These are phyloP conservation scores for Pseudomugil tenellus DNA, from an alignment of 2,797 vertebrate species.

Conservation along the genomic window DNA sequence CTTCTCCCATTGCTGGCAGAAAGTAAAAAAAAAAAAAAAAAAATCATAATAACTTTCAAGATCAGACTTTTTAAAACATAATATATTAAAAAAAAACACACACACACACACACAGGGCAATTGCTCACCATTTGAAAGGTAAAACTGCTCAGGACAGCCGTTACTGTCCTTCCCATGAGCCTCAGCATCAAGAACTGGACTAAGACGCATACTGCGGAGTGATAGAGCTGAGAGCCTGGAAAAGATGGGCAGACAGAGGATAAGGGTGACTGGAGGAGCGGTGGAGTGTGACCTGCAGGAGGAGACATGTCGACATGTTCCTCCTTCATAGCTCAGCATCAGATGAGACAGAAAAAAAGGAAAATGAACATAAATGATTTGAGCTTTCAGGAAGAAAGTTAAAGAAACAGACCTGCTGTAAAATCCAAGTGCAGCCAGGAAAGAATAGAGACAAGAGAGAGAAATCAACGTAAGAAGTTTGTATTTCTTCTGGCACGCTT, in stretches of 20 bases:
- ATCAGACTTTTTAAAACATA: background rate
- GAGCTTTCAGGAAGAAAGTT: slow-evolving; percentile 42
- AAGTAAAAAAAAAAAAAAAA: no score
- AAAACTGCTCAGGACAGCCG: slow-evolving; percentile 89
- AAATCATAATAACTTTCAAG: background rate
- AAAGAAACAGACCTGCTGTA: slow-evolving; percentile 84
- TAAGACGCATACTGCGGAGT: slow-evolving; percentile 90
- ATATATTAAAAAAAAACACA: background rate
- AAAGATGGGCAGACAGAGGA: slow-evolving; percentile 36
- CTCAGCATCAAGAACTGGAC: slow-evolving; percentile 96
- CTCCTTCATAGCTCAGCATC: slow-evolving; percentile 27
- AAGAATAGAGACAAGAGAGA: slow-evolving; percentile 55
- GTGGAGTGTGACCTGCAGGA: slow-evolving; percentile 48
- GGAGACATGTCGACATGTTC: slow-evolving; percentile 40
- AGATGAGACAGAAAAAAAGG: slow-evolving; percentile 28
- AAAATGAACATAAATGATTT: slow-evolving; percentile 23
- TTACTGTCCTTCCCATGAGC: slow-evolving; percentile 96
- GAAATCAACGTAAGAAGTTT: slow-evolving; percentile 50
- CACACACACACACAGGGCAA: slow-evolving; percentile 1
- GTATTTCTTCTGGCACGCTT: slow-evolving; percentile 16
- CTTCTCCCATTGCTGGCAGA: no score
- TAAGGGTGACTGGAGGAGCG: slow-evolving; percentile 39
- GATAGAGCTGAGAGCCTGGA: slow-evolving; percentile 90
- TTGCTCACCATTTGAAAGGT: slow-evolving; percentile 93
- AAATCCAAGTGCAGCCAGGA: slow-evolving; percentile 78